Evolutionary conservation across 1,140 invertebrate genomes (phyloP).

Genomic region (Rhopalosiphum padi): DNA sequence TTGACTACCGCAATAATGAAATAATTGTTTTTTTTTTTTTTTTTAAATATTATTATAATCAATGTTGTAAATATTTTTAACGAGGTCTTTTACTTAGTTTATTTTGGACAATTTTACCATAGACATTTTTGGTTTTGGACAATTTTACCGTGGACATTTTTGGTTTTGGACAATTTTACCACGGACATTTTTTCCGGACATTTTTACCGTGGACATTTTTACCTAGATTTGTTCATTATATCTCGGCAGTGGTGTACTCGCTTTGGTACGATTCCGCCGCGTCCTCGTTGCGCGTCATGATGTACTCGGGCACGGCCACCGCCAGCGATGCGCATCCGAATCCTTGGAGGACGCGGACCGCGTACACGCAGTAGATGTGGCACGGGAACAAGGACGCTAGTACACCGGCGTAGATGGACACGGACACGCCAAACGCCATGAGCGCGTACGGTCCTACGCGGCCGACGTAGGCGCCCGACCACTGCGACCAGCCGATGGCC

Average conservation of each 20-base stretch:
- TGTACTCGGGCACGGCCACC: conserved; percentile 23
- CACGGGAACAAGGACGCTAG: neutral
- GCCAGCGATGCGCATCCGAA: conserved; percentile 23
- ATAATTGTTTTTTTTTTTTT: no score
- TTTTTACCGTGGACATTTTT: no score
- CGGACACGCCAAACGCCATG: neutral
- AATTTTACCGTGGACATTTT: no score
- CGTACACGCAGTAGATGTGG: neutral
- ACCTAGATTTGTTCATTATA: no score
- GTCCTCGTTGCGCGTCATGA: neutral
- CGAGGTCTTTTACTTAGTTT: no score
- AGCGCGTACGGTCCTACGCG: neutral
- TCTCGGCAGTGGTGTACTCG: neutral
- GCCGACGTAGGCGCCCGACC: neutral
- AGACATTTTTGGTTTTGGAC: no score
- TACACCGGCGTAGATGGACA: neutral
- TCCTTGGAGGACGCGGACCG: neutral
- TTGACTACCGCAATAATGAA: no score
- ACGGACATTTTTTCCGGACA: no score
- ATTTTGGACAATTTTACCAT: no score
- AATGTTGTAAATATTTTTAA: no score
- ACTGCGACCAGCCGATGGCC: conserved; percentile 1
- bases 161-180: no score
- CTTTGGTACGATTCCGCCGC: neutral
- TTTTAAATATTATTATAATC: no score